phyloP scores from a whole-genome alignment of 2,113 vertebrate genomes.

The Amazona vittata region DNA sequence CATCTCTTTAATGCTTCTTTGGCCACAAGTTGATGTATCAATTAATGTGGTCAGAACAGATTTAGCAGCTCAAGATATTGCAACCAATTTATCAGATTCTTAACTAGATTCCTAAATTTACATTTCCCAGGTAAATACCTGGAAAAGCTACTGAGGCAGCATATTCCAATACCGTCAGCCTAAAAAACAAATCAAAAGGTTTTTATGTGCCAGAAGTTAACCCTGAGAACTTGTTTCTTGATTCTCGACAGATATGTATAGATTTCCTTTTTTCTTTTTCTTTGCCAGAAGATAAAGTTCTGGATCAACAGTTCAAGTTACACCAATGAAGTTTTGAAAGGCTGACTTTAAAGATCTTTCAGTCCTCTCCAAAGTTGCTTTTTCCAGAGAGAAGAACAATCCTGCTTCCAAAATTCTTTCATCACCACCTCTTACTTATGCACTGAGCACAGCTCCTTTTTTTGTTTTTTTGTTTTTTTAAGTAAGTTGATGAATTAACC shows the following conservation, averaged over 20 bases:
- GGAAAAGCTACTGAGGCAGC: slow-evolving; percentile 20
- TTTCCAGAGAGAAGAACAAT: slow-evolving; percentile 17
- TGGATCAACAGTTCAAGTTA: slow-evolving; percentile 41
- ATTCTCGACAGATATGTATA: background rate
- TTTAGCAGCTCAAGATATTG: slow-evolving; percentile 44
- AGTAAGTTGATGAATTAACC: slow-evolving; percentile 40
- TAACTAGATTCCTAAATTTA: background rate
- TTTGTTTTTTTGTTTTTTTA: background rate
- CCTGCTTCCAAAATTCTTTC: slow-evolving; percentile 40
- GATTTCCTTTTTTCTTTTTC: background rate
- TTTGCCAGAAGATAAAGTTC: background rate
- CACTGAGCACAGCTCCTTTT: background rate
- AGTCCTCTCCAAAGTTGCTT: background rate
- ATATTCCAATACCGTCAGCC: background rate
- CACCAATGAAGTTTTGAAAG: background rate
- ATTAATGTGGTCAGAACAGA: slow-evolving; percentile 61
- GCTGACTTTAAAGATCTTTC: slow-evolving; percentile 11
- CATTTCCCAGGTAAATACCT: background rate
- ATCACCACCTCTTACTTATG: slow-evolving; percentile 22
- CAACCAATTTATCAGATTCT: slow-evolving; percentile 53
- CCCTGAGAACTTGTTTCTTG: background rate
- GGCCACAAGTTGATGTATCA: slow-evolving; percentile 45
- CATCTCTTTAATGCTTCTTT: slow-evolving; percentile 42
- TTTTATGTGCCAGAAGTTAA: background rate
- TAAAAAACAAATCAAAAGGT: background rate